Evolutionary conservation across 2,888 invertebrate species (phyloP).

Genomic region (Acronicta leporina): DNA sequence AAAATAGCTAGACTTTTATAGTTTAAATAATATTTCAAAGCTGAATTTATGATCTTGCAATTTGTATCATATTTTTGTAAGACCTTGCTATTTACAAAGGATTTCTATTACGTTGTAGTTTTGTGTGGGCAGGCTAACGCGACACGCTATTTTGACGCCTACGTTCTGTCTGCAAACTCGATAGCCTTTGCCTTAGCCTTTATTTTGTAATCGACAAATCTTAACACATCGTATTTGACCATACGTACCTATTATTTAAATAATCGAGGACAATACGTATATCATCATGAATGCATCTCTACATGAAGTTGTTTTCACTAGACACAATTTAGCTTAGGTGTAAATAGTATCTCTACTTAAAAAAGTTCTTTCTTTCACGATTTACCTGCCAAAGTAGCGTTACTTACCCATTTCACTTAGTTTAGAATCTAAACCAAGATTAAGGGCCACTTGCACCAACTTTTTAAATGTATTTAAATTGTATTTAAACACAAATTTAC

Average conservation of each 20-base stretch:
- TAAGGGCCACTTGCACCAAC: too few relatives aligned
- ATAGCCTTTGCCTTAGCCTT: conserved; percentile 50
- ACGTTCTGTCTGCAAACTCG: conserved; percentile 46
- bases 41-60: neutral
- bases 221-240: conserved; percentile 8
- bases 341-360: too few relatives aligned
- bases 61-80: conserved; percentile 30
- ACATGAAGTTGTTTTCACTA: too few relatives aligned
- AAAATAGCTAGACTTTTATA: conserved; percentile 20
- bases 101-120: conserved; percentile 52
- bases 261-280: neutral
- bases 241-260: neutral
- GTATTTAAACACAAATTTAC: too few relatives aligned
- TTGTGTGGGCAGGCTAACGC: conserved; percentile 54
- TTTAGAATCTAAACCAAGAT: too few relatives aligned
- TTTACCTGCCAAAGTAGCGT: too few relatives aligned
- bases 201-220: conserved; percentile 47
- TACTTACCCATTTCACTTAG: too few relatives aligned
- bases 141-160: conserved; percentile 46
- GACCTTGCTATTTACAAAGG: conserved; percentile 51
- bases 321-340: too few relatives aligned
- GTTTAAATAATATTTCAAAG: neutral
- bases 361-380: too few relatives aligned
- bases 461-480: too few relatives aligned
- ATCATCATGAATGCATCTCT: too few relatives aligned